Base-by-base conservation (phyloP, 2,888 invertebrate genomes). In the Pammene fasciana region DNA sequence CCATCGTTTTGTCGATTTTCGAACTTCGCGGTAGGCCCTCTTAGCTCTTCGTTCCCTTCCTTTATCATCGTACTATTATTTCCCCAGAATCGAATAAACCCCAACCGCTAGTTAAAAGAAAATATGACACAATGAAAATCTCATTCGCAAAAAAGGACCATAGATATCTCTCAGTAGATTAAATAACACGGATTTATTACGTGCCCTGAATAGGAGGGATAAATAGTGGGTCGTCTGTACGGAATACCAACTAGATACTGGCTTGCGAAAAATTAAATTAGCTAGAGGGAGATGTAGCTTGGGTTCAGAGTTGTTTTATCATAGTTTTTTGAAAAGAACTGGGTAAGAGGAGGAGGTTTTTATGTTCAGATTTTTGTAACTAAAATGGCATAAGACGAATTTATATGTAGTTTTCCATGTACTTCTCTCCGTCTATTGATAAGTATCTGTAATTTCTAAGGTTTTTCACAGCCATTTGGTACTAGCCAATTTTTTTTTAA, bases 161-260 rank as follows among this genome's bases (percentile, higher is more conserved):
- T 82, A 80, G 79, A 84, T 82, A 83, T 81, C 81, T 82, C 78
- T 75, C 86, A 84, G 83, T 82, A 87, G 86, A 88, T 88, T 88
- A 88, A 88, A 88, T 88, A 87, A 86, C 84, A 79, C 80, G 82
- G 87, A 88, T 88, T 88, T 88, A 87, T 87, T 85, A 83, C 88
- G 88, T 87, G 88, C 78, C 76, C 75, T 70, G 87, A 84, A 88
- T 88, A 78, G 79, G 80, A 78, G 61, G 79, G 77, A 82, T 86
- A 86, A 85, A 87, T 87, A 88, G 79, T 84, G 76, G 75, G 71
- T 66, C 60, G 72, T 78, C 74, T 72, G 78, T 61, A 71, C 72
- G 73, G 86, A 86, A 85, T 86, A 82, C 79, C 71, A 82, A 85
- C 79, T 79, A 79, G 81, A 38, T 62, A 43, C 67, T 6, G 43